Conservation (phyloP, 2,113 vertebrate species). For the Megaleporinus macrocephalus region DNA sequence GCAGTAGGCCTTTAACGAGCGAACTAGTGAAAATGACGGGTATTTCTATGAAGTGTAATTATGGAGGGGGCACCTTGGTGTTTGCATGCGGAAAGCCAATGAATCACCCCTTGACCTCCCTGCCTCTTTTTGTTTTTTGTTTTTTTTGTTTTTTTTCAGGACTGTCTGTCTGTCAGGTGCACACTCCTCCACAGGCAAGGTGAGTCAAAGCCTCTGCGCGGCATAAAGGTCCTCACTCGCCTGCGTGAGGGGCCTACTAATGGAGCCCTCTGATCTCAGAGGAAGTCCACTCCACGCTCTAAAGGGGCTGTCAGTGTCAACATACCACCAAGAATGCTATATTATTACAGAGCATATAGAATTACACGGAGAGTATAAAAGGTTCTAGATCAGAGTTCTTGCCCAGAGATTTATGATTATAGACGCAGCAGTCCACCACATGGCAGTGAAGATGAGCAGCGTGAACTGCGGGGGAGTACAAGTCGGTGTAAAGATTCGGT, state of each 20-base stretch:
- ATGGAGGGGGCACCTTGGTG: neutral
- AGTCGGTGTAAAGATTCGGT: no score
- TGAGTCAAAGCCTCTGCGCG: conserved; percentile 11
- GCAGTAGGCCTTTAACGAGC: neutral
- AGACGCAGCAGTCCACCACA: neutral
- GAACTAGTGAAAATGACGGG: neutral
- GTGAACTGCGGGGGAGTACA: no score
- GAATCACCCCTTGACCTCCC: neutral
- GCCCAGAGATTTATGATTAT: neutral
- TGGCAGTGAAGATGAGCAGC: neutral
- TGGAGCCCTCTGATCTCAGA: conserved; percentile 26
- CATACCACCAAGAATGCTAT: neutral
- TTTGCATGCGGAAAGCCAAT: neutral
- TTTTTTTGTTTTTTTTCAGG: neutral
- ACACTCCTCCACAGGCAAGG: conserved; percentile 32
- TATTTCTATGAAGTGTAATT: neutral
- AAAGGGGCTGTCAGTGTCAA: conserved; percentile 8
- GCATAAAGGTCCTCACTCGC: conserved; percentile 24
- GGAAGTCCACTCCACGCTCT: conserved; percentile 26
- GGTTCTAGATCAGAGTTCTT: neutral
- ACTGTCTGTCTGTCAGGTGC: conserved; percentile 29
- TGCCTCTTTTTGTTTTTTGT: neutral
- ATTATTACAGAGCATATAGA: neutral
- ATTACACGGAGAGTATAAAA: neutral
- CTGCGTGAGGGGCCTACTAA: conserved; percentile 44